These are phyloP conservation scores for Lanius collurio DNA, from an alignment of 2,113 vertebrate genomes.

Conservation along the genomic window DNA sequence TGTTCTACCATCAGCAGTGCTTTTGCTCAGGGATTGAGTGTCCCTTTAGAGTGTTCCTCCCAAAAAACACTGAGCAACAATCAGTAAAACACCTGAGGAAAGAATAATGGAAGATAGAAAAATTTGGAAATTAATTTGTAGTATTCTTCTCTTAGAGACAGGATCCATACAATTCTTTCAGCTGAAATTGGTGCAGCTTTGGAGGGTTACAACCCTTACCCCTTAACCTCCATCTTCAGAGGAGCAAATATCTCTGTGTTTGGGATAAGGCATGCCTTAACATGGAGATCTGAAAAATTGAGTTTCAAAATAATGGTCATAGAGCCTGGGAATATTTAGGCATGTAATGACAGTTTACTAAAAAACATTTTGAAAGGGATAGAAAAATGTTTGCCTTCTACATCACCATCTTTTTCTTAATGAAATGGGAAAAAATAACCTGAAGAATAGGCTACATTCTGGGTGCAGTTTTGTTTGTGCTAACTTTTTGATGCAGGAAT, in stretches of 20 bases:
- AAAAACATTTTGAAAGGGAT: not conserved
- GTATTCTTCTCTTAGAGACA: not conserved
- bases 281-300: not conserved
- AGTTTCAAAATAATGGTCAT: not conserved
- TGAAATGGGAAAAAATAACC: not conserved
- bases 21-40: not conserved
- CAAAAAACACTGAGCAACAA: not conserved
- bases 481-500: not conserved
- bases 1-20: not conserved
- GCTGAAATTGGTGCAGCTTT: not conserved
- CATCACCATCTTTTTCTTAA: not conserved
- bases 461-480: not conserved
- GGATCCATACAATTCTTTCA: not conserved
- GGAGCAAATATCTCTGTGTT: not conserved
- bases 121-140: not conserved
- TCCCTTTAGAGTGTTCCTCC: not conserved
- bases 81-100: not conserved
- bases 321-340: not conserved
- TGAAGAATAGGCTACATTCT: not conserved
- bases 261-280: not conserved
- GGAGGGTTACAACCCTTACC: not conserved
- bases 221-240: not conserved
- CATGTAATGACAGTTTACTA: not conserved
- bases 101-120: not conserved
- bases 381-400: not conserved